A percentile compares a stretch with the other conserved stretches of the same genome.
phyloP scores from a whole-genome alignment of 2,888 invertebrate species.

The Drosophila macrospina region DNA sequence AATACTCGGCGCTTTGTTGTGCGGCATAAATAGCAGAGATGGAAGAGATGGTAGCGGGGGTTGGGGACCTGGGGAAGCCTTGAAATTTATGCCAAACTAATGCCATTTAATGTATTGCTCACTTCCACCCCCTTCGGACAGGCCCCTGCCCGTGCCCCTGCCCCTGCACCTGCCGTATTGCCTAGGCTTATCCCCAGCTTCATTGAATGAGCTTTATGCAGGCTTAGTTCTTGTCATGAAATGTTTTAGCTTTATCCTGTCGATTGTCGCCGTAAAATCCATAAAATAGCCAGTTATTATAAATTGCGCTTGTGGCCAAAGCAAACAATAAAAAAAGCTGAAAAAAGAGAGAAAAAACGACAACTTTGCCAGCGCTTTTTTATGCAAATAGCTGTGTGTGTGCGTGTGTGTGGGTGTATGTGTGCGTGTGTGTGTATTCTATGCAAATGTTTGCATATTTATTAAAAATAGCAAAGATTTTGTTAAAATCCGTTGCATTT shows the following conservation, averaged over 20 bases:
- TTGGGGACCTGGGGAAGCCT: conserved; percentile 11
- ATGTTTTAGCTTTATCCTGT: conserved; percentile 73
- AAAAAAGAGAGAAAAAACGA: not conserved
- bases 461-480: conserved; percentile 70
- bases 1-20: conserved; percentile 58
- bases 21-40: conserved; percentile 56
- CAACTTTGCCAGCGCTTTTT: conserved; percentile 24
- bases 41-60: conserved; percentile 4
- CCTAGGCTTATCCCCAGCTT: not conserved
- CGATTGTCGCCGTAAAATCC: conserved; percentile 73
- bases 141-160: too few relatives aligned
- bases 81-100: conserved; percentile 72
- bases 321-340: conserved; percentile 31
- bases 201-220: conserved; percentile 48
- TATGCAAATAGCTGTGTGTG: conserved; percentile 29
- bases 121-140: not conserved
- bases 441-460: conserved; percentile 73
- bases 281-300: conserved; percentile 71
- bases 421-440: conserved; percentile 23
- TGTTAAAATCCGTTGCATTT: conserved; percentile 72
- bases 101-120: conserved; percentile 57
- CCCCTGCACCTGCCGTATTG: too few relatives aligned
- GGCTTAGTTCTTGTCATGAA: conserved; percentile 71
- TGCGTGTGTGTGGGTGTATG: conserved; percentile 4
- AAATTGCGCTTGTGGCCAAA: conserved; percentile 57